Evolutionary conservation across 2,888 invertebrate species (phyloP).

Genomic region (Noctua janthe): DNA sequence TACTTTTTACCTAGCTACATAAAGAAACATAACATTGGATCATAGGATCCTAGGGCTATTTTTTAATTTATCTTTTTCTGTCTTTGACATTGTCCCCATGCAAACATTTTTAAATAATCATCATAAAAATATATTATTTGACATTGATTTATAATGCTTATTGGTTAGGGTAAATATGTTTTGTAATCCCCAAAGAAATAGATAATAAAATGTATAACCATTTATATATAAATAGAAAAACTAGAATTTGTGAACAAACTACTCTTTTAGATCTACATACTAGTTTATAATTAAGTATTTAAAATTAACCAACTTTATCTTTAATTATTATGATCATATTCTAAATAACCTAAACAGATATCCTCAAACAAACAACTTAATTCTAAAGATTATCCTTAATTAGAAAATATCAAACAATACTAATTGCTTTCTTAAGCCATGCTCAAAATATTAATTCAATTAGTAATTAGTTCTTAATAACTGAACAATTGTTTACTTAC

Average conservation of each 20-base stretch:
- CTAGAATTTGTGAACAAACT: not conserved
- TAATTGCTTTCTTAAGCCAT: constrained; percentile 2
- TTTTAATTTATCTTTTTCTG: not conserved
- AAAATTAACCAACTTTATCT: not conserved
- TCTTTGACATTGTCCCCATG: not conserved
- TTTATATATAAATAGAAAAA: not conserved
- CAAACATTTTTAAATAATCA: not conserved
- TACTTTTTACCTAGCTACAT: not conserved
- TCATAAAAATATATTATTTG: not conserved
- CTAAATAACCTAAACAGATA: not conserved
- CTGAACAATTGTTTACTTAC: not conserved
- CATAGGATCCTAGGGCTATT: not conserved
- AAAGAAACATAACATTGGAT: not conserved
- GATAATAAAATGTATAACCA: not conserved
- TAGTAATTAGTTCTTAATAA: not conserved
- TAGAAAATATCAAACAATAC: not conserved
- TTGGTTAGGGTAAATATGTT: not conserved
- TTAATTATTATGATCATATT: not conserved
- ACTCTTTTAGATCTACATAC: not conserved
- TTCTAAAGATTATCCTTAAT: not conserved
- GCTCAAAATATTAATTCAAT: not conserved
- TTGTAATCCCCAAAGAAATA: not conserved
- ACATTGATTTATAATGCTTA: not conserved
- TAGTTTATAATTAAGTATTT: not conserved
- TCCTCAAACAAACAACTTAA: not conserved